Percentiles rank a stretch among this genome's conserved stretches.
Conservation (phyloP, 2,797 vertebrate species). For the Chloroceryle amazona region DNA sequence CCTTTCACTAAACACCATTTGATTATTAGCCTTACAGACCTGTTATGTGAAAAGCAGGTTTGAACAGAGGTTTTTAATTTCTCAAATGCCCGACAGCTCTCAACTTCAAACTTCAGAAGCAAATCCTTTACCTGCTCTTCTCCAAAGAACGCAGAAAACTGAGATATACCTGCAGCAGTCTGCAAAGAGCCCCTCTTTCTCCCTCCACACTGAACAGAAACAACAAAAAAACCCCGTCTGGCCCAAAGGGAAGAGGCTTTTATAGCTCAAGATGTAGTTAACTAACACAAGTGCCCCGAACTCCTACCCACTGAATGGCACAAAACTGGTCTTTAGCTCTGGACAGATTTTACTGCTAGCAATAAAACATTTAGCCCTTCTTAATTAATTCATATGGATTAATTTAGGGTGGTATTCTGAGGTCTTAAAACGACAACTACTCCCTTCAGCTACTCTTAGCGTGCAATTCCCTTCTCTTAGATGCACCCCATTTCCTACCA, state of each 20-base stretch:
- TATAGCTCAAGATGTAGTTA: background rate
- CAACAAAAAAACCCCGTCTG: background rate
- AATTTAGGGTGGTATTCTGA: background rate
- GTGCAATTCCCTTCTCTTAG: background rate
- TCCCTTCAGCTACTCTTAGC: background rate
- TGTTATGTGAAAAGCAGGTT: background rate
- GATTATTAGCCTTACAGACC: background rate
- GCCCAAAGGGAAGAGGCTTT: background rate
- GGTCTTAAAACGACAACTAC: background rate
- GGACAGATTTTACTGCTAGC: background rate
- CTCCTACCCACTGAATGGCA: background rate
- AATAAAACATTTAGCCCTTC: background rate
- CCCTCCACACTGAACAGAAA: background rate
- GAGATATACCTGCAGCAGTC: background rate
- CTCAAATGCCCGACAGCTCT: background rate
- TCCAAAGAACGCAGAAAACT: background rate
- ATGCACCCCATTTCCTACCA: background rate
- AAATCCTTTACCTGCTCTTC: background rate
- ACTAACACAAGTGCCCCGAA: background rate
- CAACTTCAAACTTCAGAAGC: background rate
- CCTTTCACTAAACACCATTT: background rate
- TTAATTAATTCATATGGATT: background rate
- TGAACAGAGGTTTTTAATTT: background rate
- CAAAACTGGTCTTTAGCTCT: background rate
- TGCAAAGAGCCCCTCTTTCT: background rate